These are phyloP conservation scores for Trileptium ribeirensis DNA, from an alignment of 2,888 invertebrate genomes.

Conservation along the genomic window DNA sequence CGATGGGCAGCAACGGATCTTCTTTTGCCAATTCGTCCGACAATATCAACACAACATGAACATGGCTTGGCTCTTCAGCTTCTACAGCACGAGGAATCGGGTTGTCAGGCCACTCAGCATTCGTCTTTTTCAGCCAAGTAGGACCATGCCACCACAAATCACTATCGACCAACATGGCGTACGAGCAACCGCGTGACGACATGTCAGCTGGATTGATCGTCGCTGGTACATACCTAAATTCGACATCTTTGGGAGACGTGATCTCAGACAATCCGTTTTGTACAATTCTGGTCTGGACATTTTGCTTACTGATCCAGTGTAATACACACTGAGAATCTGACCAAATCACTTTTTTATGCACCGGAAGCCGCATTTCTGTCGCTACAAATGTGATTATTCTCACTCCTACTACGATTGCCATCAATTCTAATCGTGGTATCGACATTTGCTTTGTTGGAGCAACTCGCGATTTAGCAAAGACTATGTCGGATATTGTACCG, in stretches of 20 bases:
- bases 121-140: background rate
- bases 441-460: background rate
- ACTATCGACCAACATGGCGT: background rate
- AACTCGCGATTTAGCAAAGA: background rate
- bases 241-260: background rate
- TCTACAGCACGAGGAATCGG: background rate
- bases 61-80: background rate
- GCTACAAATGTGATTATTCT: background rate
- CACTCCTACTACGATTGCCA: background rate
- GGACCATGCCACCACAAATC: background rate
- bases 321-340: conserved; percentile 13
- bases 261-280: conserved; percentile 6
- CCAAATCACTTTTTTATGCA: background rate
- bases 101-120: background rate
- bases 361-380: background rate
- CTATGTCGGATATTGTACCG: background rate
- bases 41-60: too few relatives aligned
- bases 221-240: conserved; percentile 10
- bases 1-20: background rate
- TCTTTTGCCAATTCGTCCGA: background rate
- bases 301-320: background rate
- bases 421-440: conserved; percentile 2
- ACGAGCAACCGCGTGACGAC: background rate
- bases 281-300: background rate
- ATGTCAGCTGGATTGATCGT: conserved; percentile 42